Percentiles rank a stretch among this genome's conserved stretches.
Conservation (phyloP, 1,140 invertebrate species). For the Anthonomus grandis region DNA sequence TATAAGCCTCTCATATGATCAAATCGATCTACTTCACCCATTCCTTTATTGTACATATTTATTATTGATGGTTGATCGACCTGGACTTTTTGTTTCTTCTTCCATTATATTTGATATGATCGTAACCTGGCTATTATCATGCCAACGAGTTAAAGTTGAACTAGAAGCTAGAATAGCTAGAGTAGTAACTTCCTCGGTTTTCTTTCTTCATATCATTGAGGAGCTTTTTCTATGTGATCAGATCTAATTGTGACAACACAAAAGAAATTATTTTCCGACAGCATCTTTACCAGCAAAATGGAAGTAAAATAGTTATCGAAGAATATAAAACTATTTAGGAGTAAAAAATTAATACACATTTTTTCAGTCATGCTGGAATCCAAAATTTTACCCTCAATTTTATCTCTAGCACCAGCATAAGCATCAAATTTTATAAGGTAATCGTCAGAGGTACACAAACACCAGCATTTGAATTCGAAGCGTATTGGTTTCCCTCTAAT, state of each 20-base stretch:
- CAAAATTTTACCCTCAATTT: background rate
- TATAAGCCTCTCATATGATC: background rate
- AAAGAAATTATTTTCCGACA: background rate
- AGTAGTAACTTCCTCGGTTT: background rate
- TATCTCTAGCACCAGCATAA: background rate
- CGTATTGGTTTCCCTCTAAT: background rate
- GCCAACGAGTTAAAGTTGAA: background rate
- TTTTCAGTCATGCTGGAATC: background rate
- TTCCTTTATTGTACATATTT: constrained; percentile 4
- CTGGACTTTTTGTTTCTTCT: background rate
- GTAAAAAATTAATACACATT: background rate
- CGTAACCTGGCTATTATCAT: background rate
- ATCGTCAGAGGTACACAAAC: too few relatives aligned
- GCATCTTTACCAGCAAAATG: background rate
- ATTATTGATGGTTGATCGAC: background rate
- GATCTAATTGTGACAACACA: background rate
- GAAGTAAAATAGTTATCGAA: background rate
- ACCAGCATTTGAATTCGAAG: background rate
- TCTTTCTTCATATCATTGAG: background rate
- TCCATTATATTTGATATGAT: background rate
- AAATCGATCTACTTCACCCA: constrained; percentile 9
- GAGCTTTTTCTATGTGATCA: background rate
- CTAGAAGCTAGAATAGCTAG: background rate
- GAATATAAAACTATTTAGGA: background rate
- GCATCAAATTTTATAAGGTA: background rate